Evolutionary conservation across 2,797 vertebrate species (phyloP).

Genomic region (Lateolabrax maculatus): DNA sequence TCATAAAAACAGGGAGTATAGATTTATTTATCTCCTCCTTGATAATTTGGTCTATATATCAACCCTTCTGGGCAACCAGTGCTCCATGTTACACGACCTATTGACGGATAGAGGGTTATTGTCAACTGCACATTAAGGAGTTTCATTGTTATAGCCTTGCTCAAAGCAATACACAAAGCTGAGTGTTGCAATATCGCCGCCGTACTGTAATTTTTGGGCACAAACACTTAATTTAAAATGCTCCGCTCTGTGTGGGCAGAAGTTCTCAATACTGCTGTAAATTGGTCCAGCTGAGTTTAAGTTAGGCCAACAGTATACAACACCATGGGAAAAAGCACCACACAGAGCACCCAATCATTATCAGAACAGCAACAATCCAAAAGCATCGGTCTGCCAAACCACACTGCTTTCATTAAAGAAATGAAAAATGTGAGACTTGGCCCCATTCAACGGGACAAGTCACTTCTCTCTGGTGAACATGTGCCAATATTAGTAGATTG

Average conservation of each 20-base stretch:
- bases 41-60: conserved; percentile 71
- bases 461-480: conserved; percentile 37
- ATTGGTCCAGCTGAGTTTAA: conserved; percentile 34
- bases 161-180: conserved; percentile 33
- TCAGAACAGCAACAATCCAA: conserved; percentile 29
- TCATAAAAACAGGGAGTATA: conserved; percentile 55
- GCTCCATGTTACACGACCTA: conserved; percentile 32
- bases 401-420: conserved; percentile 48
- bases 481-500: conserved; percentile 42
- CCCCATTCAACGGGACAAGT: conserved; percentile 17
- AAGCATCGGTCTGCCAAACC: conserved; percentile 54
- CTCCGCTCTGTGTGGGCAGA: conserved; percentile 12
- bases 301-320: conserved; percentile 36
- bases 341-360: conserved; percentile 44
- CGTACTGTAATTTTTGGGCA: not conserved
- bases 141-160: conserved; percentile 53
- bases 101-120: conserved; percentile 45
- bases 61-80: conserved; percentile 25
- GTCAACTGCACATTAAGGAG: conserved; percentile 50
- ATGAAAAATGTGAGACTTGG: conserved; percentile 45
- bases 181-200: conserved; percentile 21
- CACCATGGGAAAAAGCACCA: conserved; percentile 41
- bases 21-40: conserved; percentile 68
- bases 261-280: conserved; percentile 17
- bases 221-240: conserved; percentile 33